Evolutionary conservation across 1,140 invertebrate genomes (phyloP).

Genomic region (Ooceraea biroi): DNA sequence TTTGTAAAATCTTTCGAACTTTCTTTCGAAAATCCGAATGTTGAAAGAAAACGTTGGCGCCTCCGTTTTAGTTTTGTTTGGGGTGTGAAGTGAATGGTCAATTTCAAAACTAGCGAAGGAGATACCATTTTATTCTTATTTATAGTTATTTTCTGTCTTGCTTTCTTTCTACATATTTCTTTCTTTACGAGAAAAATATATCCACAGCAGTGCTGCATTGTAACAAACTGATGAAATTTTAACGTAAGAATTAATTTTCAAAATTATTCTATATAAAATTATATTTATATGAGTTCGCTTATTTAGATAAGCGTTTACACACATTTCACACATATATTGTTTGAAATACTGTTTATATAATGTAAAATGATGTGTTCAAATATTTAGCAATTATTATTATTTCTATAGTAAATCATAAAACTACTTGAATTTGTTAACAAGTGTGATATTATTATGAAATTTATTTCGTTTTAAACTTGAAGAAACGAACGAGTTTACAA

Average conservation of each 20-base stretch:
- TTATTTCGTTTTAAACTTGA: background rate
- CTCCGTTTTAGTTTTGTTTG: too few species aligned
- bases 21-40: too few species aligned
- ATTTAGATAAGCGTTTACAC: too few species aligned
- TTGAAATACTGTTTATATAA: background rate
- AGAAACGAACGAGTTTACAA: background rate
- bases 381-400: background rate
- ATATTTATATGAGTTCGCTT: background rate
- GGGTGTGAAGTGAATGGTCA: too few species aligned
- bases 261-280: background rate
- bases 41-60: too few species aligned
- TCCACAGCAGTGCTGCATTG: background rate
- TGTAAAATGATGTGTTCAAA: background rate
- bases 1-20: too few species aligned
- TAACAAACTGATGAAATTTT: background rate
- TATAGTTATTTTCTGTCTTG: too few species aligned
- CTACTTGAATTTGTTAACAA: background rate
- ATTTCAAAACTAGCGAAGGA: conserved; percentile 77
- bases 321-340: background rate
- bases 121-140: conserved; percentile 69
- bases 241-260: background rate
- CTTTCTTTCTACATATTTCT: conserved; percentile 49
- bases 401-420: conserved; percentile 3
- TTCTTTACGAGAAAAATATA: background rate
- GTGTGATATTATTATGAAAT: background rate